Base-by-base conservation (phyloP, 2,888 invertebrate genomes). In the Conchocele bisecta region DNA sequence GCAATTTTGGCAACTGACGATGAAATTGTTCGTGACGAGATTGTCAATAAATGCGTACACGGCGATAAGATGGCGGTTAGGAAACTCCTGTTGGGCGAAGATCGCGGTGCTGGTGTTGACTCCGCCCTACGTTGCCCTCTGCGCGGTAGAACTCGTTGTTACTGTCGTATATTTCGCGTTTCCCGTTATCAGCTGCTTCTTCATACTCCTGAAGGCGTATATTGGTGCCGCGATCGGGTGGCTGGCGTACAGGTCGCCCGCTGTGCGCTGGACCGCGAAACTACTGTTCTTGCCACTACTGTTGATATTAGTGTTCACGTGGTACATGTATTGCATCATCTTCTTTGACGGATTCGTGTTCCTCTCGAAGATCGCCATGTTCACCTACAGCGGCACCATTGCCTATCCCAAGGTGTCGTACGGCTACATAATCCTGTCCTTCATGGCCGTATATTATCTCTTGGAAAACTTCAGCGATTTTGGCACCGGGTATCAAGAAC, bases 291-390 rank as follows among this genome's bases (percentile, higher is more conserved):
- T 57, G 13, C 50, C 60, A 0, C n/a, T 74, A n/a, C 26, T 65
- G 3, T 29, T 51, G 0, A 24, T 42, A 11, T 57, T 65, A 24
- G 28, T 20, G 9, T 48, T 60, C 3, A 48, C 64, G 1, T 74
- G 74, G 74, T 74, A 74, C 48, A 69, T 61, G 69, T 74, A 61
- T 17, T 65, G 74, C 22, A 33, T 65, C 1, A 41, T 65, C 6
- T 74, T 74, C 41, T 74, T 74, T 29, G 74, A 65, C 31, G 65
- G 61, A 1, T 74, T 69, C 26, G 68, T 64, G 65, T 74, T 74
- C 51, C 42, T 74, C 41, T 69, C 61, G 11, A 66, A 69, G 29
- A 65, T 65, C 15, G 69, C 41, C 5, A 74, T 61, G 60, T 69
- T 69, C 17, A 69, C 74, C 11, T 69, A 69, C 48, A 66, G 57